A percentile compares a stretch with the other conserved stretches of the same genome.
Conservation (phyloP, 2,888 invertebrate species). For the Caenorhabditis wallacei region DNA sequence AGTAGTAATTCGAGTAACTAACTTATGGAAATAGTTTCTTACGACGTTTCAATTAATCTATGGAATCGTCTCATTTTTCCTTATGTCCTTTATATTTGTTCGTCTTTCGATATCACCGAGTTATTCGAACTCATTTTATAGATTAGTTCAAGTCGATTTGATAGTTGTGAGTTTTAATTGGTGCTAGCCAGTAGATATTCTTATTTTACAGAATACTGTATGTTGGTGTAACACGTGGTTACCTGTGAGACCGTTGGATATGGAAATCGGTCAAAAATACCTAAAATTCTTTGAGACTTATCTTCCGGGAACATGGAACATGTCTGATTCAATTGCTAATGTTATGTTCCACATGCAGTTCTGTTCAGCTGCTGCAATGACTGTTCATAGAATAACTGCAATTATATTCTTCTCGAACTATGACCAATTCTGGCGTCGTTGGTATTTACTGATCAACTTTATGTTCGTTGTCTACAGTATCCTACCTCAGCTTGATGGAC, state of each 20-base stretch:
- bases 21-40: too few species aligned
- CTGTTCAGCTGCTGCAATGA: neutral
- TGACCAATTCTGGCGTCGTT: neutral
- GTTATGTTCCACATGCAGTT: conserved; percentile 24
- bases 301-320: neutral
- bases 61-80: too few species aligned
- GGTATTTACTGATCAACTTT: neutral
- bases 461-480: too few species aligned
- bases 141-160: too few species aligned
- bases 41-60: neutral
- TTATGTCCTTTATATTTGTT: too few species aligned
- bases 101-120: too few species aligned
- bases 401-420: neutral
- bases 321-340: neutral
- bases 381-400: conserved; percentile 17
- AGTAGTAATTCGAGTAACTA: too few species aligned
- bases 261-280: neutral
- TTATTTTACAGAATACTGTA: conserved; percentile 19
- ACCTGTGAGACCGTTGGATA: neutral
- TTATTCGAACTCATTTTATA: too few species aligned
- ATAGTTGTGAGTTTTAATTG: too few species aligned
- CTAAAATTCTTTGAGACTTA: neutral
- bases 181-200: too few species aligned
- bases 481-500: too few species aligned
- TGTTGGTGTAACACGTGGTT: conserved; percentile 35